Evolutionary conservation across 2,888 invertebrate species (phyloP), one percentile per base, ranked within the genome.

Genomic region (Rhingia rostrata): DNA sequence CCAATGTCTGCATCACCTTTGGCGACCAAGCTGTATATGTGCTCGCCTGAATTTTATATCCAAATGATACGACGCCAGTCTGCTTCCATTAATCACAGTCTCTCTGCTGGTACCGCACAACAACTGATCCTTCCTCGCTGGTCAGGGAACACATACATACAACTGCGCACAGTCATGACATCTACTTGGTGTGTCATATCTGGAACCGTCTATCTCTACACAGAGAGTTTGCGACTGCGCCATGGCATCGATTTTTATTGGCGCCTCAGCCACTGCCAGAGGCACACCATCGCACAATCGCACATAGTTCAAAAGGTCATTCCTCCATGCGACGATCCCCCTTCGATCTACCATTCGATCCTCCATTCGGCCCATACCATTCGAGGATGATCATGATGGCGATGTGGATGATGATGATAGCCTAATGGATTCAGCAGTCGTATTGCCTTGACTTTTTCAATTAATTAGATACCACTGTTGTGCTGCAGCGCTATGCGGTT

Each of bases 401-500:
- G 41, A 41, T 53, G 74, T 35, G 72, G 84, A 79, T 74, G 84
- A 75, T 60, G 80, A 84, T 80, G 80, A 80, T 84, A 75, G 80
- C 66, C 80, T 84, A 84, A 80, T 84, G 66, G 60, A 80, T 70
- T 66, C 74, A 75, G 70, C 84, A 80, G 70, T 84, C 64, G 69
- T 39, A 61, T 66, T 75, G 80, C 84, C 84, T 84, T 84, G 80
- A 75, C 80, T 84, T 84, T 84, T 84, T 47, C 80, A 84, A 84
- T 84, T 84, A 84, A 84, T 84, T 84, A 84, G 80, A 74, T 80
- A 84, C 66, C 60, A 69, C 49, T 43, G 64, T 47, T 41, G 35
- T 61, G 63, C 45, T 53, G 72, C 51, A 10, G 10, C 39, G 39
- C 6, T 39, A 51, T 43, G 56, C 58, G 69, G 12, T 54, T 67